These are phyloP conservation scores for Aricia agestis DNA, from an alignment of 1,140 invertebrate species.

Conservation along the genomic window DNA sequence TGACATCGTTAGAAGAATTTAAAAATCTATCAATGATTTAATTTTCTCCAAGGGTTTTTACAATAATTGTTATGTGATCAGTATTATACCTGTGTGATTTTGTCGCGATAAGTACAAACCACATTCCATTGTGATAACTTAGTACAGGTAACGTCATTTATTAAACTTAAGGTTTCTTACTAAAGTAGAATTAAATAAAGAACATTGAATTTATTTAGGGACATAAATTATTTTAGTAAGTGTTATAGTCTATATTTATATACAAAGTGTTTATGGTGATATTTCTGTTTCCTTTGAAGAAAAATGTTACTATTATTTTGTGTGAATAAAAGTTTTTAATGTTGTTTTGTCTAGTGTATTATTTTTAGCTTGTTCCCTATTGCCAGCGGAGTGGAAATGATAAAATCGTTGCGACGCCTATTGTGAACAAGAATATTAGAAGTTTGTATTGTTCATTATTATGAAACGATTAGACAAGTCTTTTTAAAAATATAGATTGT, in stretches of 20 bases:
- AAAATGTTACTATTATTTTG: constrained; percentile 1
- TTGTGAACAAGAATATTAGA: no score
- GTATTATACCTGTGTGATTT: constrained; percentile 51
- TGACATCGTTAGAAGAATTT: neutral
- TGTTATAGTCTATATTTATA: neutral
- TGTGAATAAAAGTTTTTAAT: constrained; percentile 19
- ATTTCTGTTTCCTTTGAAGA: neutral
- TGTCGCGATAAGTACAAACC: constrained; percentile 27
- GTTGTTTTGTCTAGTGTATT: constrained; percentile 11
- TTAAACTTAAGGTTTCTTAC: neutral
- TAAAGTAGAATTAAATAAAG: neutral
- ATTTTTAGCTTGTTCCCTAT: constrained; percentile 11
- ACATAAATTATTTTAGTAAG: constrained; percentile 16
- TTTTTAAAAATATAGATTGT: no score
- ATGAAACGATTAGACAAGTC: no score
- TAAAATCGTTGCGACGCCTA: neutral
- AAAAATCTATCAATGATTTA: neutral
- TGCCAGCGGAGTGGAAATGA: neutral
- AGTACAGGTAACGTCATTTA: constrained; percentile 14
- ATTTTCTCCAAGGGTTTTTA: constrained; percentile 4
- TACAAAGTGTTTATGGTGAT: constrained; percentile 29
- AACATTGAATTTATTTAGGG: neutral
- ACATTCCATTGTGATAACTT: constrained; percentile 43
- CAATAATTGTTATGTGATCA: constrained; percentile 41
- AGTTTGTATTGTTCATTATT: no score